These are phyloP conservation scores for Petrocephalus microphthalmus DNA, from an alignment of 2,113 vertebrate species.

Conservation along the genomic window DNA sequence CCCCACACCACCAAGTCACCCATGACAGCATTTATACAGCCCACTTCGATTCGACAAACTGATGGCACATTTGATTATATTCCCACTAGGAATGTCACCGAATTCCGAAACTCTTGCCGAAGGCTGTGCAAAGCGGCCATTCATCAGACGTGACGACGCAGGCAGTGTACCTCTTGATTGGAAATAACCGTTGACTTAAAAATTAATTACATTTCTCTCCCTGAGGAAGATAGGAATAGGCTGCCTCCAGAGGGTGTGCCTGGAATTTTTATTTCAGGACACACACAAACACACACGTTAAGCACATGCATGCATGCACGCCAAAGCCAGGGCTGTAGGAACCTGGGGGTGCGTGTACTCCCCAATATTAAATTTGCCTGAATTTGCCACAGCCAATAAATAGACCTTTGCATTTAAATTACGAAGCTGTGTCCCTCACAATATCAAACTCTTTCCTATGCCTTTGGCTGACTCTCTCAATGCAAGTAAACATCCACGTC, in stretches of 20 bases:
- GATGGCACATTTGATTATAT: not conserved
- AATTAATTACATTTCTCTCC: constrained; percentile 21
- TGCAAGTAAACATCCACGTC: not conserved
- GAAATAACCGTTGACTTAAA: constrained; percentile 25
- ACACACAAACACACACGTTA: not conserved
- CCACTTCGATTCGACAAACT: not conserved
- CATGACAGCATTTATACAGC: constrained; percentile 14
- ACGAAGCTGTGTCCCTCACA: not conserved
- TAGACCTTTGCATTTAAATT: not conserved
- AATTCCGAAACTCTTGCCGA: not conserved
- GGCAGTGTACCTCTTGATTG: constrained; percentile 14
- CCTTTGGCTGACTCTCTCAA: not conserved
- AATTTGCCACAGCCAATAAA: not conserved
- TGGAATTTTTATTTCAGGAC: constrained; percentile 2
- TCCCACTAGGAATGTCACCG: not conserved
- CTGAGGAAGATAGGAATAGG: constrained; percentile 17
- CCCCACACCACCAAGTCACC: constrained; percentile 24
- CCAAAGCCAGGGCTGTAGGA: not conserved
- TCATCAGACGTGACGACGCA: not conserved
- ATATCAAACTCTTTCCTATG: not conserved
- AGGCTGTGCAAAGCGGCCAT: constrained; percentile 1
- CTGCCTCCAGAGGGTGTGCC: not conserved
- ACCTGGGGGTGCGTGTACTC: not conserved
- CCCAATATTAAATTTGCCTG: not conserved
- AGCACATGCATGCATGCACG: not conserved